Percentiles rank a stretch among this genome's conserved stretches.
Evolutionary conservation across 2,113 vertebrate genomes (phyloP).

Genomic region (Pterophyllum scalare): DNA sequence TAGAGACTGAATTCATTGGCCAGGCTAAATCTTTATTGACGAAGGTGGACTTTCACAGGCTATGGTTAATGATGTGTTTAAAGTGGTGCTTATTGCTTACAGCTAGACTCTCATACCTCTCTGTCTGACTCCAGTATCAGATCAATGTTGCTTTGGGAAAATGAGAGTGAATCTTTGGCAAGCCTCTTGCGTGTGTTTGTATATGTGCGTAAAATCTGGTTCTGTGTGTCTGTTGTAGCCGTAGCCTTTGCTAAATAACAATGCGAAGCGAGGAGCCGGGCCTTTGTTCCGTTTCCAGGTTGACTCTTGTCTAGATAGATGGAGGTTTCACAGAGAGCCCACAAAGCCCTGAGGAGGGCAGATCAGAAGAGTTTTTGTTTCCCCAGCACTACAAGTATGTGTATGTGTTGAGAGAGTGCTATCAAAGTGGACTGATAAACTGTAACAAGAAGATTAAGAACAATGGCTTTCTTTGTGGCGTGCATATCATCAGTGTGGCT

Average conservation of each 20-base stretch:
- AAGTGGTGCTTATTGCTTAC: constrained; percentile 44
- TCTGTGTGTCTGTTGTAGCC: constrained; percentile 25
- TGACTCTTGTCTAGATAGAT: constrained; percentile 58
- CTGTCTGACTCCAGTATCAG: constrained; percentile 56
- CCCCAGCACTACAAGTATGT: constrained; percentile 28
- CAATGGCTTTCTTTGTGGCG: constrained; percentile 48
- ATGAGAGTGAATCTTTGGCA: constrained; percentile 54
- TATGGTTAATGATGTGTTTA: constrained; percentile 78
- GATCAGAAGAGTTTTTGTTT: constrained; percentile 70
- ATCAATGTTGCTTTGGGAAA: constrained; percentile 72
- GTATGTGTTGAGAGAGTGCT: constrained; percentile 28
- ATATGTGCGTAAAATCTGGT: constrained; percentile 2
- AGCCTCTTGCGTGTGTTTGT: neutral
- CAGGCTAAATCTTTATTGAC: constrained; percentile 76
- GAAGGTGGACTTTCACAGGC: constrained; percentile 53
- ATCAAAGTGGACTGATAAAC: constrained; percentile 49
- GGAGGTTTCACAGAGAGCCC: constrained; percentile 49
- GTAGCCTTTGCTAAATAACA: constrained; percentile 47
- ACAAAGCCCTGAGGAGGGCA: constrained; percentile 54
- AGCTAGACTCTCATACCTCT: constrained; percentile 62
- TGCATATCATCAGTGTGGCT: constrained; percentile 30
- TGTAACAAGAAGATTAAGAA: constrained; percentile 58
- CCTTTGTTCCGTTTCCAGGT: constrained; percentile 65
- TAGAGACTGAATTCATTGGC: constrained; percentile 64
- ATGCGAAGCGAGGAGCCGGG: constrained; percentile 18